phyloP scores from a whole-genome alignment of 2,113 vertebrate species.

The Anser cygnoides region DNA sequence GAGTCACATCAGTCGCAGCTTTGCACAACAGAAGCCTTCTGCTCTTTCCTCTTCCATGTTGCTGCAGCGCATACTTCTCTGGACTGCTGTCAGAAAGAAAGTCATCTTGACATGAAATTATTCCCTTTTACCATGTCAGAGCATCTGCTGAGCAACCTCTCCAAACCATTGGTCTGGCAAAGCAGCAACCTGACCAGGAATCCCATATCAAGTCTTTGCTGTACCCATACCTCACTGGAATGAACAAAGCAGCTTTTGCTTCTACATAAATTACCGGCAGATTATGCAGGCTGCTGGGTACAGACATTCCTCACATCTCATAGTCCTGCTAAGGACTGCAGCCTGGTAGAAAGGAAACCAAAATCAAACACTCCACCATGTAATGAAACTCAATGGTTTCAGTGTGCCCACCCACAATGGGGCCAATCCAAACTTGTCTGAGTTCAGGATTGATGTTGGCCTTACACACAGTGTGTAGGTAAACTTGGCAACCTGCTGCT shows the following conservation, averaged over 20 bases:
- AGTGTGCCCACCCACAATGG: neutral
- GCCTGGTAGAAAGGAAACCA: slow-evolving; percentile 22
- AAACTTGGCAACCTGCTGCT: slow-evolving; percentile 30
- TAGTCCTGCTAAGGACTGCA: neutral
- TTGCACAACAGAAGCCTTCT: neutral
- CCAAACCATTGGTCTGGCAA: neutral
- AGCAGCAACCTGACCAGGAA: neutral
- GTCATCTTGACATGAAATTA: neutral
- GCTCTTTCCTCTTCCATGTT: neutral
- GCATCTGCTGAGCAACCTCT: neutral
- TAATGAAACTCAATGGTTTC: slow-evolving; percentile 32
- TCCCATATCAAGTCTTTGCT: neutral
- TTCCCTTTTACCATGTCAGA: neutral
- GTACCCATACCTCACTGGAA: neutral
- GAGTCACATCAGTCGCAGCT: neutral
- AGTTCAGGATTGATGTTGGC: slow-evolving; percentile 22
- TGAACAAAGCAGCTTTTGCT: neutral
- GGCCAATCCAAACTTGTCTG: slow-evolving; percentile 37
- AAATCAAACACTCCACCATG: neutral
- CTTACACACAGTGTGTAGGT: slow-evolving; percentile 18
- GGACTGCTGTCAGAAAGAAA: neutral
- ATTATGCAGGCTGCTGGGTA: neutral
- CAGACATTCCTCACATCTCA: neutral
- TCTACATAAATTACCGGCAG: neutral
- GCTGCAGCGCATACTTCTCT: neutral